Conservation (phyloP, 2,888 invertebrate genomes). For the Pediacus dermestoides region DNA sequence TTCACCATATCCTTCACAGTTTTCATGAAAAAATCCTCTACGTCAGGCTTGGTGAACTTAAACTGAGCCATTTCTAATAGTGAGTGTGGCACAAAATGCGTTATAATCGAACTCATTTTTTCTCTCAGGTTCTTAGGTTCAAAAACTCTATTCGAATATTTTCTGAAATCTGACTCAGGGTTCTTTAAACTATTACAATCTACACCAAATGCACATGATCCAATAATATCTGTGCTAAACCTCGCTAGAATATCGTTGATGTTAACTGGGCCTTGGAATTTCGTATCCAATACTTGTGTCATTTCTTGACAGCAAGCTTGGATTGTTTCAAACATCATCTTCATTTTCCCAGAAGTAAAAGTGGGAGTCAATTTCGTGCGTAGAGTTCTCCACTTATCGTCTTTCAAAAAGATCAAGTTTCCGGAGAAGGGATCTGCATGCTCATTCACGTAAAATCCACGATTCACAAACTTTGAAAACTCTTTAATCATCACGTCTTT, state of each 20-base stretch:
- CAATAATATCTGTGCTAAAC: background rate
- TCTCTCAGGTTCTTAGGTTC: no score
- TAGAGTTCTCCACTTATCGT: constrained; percentile 1
- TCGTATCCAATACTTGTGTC: background rate
- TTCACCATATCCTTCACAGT: no score
- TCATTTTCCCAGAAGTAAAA: no score
- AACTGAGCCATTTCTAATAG: no score
- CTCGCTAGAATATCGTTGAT: background rate
- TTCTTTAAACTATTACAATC: constrained; percentile 1
- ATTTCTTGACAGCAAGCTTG: no score
- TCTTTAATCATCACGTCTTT: background rate
- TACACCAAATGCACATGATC: background rate
- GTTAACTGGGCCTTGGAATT: background rate
- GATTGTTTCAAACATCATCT: constrained; percentile 1
- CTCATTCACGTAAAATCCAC: background rate
- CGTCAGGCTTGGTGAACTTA: background rate
- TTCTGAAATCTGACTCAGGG: background rate
- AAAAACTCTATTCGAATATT: background rate
- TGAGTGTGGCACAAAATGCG: no score
- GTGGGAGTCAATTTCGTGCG: background rate
- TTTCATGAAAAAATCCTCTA: background rate
- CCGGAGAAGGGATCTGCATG: background rate
- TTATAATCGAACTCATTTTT: no score
- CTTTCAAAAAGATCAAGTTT: background rate
- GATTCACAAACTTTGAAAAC: background rate